phyloP scores from a whole-genome alignment of 2,113 vertebrate genomes.

The Panthera uncia region DNA sequence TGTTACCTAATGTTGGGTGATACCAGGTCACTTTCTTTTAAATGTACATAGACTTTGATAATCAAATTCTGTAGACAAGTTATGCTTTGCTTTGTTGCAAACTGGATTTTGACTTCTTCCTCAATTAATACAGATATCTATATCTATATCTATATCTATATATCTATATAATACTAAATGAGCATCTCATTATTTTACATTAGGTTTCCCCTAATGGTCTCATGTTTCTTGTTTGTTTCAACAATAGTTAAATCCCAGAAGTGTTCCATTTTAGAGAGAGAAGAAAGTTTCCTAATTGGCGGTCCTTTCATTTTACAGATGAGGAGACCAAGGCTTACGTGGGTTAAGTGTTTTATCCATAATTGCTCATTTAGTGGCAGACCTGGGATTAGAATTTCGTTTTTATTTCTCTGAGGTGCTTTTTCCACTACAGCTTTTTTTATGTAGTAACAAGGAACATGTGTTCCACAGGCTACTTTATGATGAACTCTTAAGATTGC shows the following conservation, averaged over 20 bases:
- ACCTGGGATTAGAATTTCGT: constrained; percentile 32
- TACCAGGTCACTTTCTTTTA: constrained; percentile 58
- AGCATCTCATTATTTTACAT: constrained; percentile 6
- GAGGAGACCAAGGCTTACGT: neutral
- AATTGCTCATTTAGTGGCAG: neutral
- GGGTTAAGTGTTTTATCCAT: neutral
- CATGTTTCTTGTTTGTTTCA: constrained; percentile 15
- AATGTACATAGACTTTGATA: constrained; percentile 36
- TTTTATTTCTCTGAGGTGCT: neutral
- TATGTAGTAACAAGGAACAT: neutral
- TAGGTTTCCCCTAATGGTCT: neutral
- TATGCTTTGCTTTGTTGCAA: constrained; percentile 55
- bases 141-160: neutral
- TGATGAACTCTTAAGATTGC: neutral
- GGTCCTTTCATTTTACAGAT: constrained; percentile 33
- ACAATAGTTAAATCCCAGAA: constrained; percentile 35
- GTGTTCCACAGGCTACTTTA: neutral
- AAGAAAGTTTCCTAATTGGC: constrained; percentile 44
- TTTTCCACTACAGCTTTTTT: neutral
- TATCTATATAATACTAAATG: neutral
- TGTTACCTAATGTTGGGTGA: constrained; percentile 63
- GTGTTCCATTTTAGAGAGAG: neutral
- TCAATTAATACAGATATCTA: neutral
- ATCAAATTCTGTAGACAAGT: constrained; percentile 55
- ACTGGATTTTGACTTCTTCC: constrained; percentile 32